A percentile compares a stretch with the other conserved stretches of the same genome.
These are phyloP conservation scores for Agriopis aurantiaria DNA, from an alignment of 2,888 invertebrate species.

Conservation along the genomic window DNA sequence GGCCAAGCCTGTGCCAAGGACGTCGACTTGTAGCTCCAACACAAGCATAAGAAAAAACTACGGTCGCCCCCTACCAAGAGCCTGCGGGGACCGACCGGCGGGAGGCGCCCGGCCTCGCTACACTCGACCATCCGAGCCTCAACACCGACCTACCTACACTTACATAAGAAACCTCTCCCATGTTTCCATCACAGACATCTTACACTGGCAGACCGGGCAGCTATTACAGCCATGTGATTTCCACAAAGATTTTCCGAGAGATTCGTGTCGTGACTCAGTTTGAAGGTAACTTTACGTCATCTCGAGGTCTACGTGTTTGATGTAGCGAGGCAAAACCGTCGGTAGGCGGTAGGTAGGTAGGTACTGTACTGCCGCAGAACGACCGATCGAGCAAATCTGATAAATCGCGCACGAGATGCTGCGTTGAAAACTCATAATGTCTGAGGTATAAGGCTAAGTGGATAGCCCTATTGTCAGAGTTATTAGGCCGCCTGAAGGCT, in stretches of 20 bases:
- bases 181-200: slow-evolving; percentile 28
- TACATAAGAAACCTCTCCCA: slow-evolving; percentile 44
- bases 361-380: slow-evolving; percentile 12
- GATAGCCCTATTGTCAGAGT: too few species aligned
- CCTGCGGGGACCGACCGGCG: slow-evolving; percentile 65
- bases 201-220: slow-evolving; percentile 2
- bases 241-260: slow-evolving; percentile 40
- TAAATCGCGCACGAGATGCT: slow-evolving; percentile 3
- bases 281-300: slow-evolving; percentile 44
- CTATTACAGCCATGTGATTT: slow-evolving; percentile 23
- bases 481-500: not conserved
- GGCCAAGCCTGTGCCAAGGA: slow-evolving; percentile 40
- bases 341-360: slow-evolving; percentile 8
- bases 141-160: slow-evolving; percentile 44
- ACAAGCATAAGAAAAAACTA: slow-evolving; percentile 55
- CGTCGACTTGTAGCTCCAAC: slow-evolving; percentile 40
- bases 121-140: slow-evolving; percentile 55
- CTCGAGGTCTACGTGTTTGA: slow-evolving; percentile 34
- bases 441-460: too few species aligned
- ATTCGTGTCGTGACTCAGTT: slow-evolving; percentile 42
- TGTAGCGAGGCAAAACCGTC: slow-evolving; percentile 25
- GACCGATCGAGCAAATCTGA: slow-evolving; percentile 19
- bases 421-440: not conserved
- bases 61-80: slow-evolving; percentile 66
- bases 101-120: slow-evolving; percentile 67